These are phyloP conservation scores for Poecilia picta DNA, from an alignment of 2,797 vertebrate genomes.

Conservation along the genomic window DNA sequence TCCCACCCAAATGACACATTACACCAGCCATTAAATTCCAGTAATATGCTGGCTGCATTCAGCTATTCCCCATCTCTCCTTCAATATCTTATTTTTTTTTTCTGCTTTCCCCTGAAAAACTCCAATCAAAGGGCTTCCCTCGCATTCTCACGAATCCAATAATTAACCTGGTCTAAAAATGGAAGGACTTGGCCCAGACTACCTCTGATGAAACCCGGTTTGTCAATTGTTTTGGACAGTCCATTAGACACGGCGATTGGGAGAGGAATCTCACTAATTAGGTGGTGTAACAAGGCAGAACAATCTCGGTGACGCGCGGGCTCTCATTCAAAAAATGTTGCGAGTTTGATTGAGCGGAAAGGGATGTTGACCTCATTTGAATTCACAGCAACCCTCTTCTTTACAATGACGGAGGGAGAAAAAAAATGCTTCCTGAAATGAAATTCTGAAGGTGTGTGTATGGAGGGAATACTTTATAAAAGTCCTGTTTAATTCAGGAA, in stretches of 20 bases:
- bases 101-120: background rate
- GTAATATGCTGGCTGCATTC: slow-evolving; percentile 29
- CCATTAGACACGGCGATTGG: slow-evolving; percentile 65
- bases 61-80: background rate
- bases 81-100: slow-evolving; percentile 10
- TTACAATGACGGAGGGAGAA: slow-evolving; percentile 11
- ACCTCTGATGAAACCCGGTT: slow-evolving; percentile 43
- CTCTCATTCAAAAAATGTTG: slow-evolving; percentile 24
- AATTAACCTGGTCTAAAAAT: slow-evolving; percentile 63
- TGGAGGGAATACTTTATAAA: slow-evolving; percentile 23
- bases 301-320: slow-evolving; percentile 11
- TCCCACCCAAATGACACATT: slow-evolving; percentile 47
- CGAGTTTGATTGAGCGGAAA: slow-evolving; percentile 38
- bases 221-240: slow-evolving; percentile 62
- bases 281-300: slow-evolving; percentile 62
- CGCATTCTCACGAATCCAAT: slow-evolving; percentile 10
- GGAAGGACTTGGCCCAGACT: slow-evolving; percentile 33
- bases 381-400: slow-evolving; percentile 29
- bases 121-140: slow-evolving; percentile 7
- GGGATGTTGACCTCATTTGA: slow-evolving; percentile 21
- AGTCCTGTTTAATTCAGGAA: background rate
- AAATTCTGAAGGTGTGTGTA: slow-evolving; percentile 1
- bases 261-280: slow-evolving; percentile 62
- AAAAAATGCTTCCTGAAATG: slow-evolving; percentile 30
- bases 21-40: slow-evolving; percentile 48